Evolutionary conservation across 2,888 invertebrate genomes (phyloP), one percentile per base, ranked within the genome.

Genomic region (Rugalucina vietnamica): DNA sequence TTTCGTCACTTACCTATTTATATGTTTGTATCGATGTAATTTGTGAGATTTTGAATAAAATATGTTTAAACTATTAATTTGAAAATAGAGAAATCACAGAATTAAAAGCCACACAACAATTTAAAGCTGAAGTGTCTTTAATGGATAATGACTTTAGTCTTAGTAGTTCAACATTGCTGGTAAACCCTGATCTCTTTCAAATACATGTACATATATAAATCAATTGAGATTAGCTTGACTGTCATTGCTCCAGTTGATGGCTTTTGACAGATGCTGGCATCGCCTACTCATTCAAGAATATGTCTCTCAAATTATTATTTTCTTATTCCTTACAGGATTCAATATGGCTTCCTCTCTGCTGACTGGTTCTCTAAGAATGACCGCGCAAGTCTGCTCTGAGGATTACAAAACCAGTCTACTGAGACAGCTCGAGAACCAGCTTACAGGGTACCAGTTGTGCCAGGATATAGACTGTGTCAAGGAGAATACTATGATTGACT

Each of bases 361-460:
- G 10, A 84, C 81, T 24, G 92, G 91, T 27, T 50, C 76, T n/a
- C 73, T 90, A 24, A 86, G 76, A 21, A 84, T 91, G 69, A 85
- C 72, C 18, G 91, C 90, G 8, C 89, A 88, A 34, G 76, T 73
- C 0, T 93, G 93, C 77, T 82, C 89, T 4, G 86, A 87, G 2
- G 70, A 60, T 0, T 81, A 82, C 24, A 89, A 85, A 71, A 49
- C 24, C 8, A 78, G 81, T 29, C 86, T 92, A 18, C 80, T 81
- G 8, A 27, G 60, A 8, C 82, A 88, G 34, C 86, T 93, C 81
- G 79, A 73, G 29, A 54, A 89, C 12, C 74, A 89, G 81, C 87
- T 91, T 54, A 69, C 65, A 10, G 57, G 77, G 60, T 80, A 91
- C 71, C 89, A 88, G 10, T 85, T 92, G 50, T 93, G 93, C 85